Evolutionary conservation across 2,113 vertebrate species (phyloP).

Genomic region (Rhinichthys klamathensis): DNA sequence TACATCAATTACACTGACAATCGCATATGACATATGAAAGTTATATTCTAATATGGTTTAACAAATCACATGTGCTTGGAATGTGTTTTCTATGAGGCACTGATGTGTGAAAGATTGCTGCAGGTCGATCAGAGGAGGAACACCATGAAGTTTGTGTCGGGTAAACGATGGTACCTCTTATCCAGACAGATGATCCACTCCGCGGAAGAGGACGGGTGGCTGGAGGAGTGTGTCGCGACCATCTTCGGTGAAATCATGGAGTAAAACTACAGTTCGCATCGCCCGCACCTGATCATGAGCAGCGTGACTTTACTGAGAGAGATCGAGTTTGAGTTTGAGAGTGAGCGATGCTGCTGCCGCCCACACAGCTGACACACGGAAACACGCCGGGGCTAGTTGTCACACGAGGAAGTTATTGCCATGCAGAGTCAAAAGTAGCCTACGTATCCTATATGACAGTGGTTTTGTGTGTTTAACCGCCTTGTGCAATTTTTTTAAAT

Average conservation of each 20-base stretch:
- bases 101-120: not conserved
- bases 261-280: conserved; percentile 14
- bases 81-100: not conserved
- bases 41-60: not conserved
- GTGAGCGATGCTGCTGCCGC: conserved; percentile 2
- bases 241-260: conserved; percentile 80
- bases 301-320: conserved; percentile 30
- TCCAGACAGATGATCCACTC: conserved; percentile 95
- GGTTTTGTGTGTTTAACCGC: not conserved
- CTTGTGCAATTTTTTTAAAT: not conserved
- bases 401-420: not conserved
- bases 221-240: conserved; percentile 88
- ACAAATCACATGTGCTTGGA: not conserved
- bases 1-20: not conserved
- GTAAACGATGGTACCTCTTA: conserved; percentile 83
- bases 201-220: conserved; percentile 84
- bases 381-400: conserved; percentile 8
- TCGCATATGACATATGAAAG: not conserved
- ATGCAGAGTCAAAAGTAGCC: not conserved
- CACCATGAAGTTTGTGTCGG: not conserved
- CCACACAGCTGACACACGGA: not conserved
- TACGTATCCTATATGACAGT: too few relatives aligned
- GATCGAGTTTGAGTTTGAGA: conserved; percentile 17
- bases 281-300: conserved; percentile 34
- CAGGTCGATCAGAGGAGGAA: not conserved